phyloP scores from a whole-genome alignment of 2,113 vertebrate species.

The Caranx ignobilis region DNA sequence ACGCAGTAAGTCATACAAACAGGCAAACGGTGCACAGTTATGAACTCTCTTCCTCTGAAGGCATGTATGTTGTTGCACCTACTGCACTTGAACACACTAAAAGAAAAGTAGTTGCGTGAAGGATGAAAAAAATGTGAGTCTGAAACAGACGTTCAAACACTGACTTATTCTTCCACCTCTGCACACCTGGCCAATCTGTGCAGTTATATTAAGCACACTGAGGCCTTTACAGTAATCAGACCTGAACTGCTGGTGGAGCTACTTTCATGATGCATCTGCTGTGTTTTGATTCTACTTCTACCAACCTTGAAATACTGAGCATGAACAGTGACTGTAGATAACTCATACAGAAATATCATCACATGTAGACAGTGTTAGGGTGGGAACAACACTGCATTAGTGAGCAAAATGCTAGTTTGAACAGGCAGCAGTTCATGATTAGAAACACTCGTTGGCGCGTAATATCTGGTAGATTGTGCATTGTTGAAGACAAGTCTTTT shows the following conservation, averaged over 20 bases:
- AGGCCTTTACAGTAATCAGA: neutral
- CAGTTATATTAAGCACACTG: neutral
- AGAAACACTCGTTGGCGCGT: slow-evolving; percentile 5
- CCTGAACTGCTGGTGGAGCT: neutral
- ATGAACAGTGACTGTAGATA: neutral
- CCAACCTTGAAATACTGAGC: neutral
- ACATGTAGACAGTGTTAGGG: neutral
- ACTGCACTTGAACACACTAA: neutral
- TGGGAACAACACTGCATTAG: slow-evolving; percentile 21
- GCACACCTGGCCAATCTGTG: neutral
- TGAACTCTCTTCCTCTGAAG: neutral
- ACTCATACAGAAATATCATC: neutral
- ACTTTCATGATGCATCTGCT: neutral
- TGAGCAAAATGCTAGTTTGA: slow-evolving; percentile 35
- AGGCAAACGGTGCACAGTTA: neutral
- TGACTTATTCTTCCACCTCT: neutral
- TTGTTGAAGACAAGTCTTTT: slow-evolving; percentile 48
- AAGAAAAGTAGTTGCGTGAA: neutral
- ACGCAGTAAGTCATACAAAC: neutral
- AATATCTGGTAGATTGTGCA: slow-evolving; percentile 40
- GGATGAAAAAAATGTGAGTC: neutral
- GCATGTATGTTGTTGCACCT: neutral
- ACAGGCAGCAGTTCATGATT: slow-evolving; percentile 23
- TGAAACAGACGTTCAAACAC: neutral
- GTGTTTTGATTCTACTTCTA: neutral